These are phyloP conservation scores for Nibea albiflora DNA, from an alignment of 2,113 vertebrate genomes.

Conservation along the genomic window DNA sequence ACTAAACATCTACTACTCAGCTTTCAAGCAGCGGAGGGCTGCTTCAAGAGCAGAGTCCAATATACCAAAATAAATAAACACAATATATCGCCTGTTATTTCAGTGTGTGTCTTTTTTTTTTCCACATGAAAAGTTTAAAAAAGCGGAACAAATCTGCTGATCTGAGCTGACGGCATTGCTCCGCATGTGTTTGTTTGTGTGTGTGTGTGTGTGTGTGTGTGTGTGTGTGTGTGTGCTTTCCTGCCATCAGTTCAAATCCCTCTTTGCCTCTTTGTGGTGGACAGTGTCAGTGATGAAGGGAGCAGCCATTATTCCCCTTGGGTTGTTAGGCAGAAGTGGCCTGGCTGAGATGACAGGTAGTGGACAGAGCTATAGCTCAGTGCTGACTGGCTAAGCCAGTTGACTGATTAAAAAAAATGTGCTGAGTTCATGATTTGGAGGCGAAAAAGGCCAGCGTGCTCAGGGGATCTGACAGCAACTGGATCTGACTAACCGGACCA, in stretches of 20 bases:
- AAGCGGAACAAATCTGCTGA: conserved; percentile 20
- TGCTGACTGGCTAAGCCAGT: conserved; percentile 52
- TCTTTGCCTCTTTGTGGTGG: conserved; percentile 27
- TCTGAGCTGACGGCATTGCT: neutral
- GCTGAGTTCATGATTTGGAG: conserved; percentile 55
- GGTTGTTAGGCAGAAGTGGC: conserved; percentile 58
- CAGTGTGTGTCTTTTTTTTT: neutral
- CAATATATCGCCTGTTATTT: neutral
- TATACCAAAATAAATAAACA: neutral
- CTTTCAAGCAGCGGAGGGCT: neutral
- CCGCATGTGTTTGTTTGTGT: neutral
- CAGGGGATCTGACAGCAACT: neutral
- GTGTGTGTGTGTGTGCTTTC: conserved; percentile 19
- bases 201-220: conserved; percentile 23
- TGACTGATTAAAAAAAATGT: conserved; percentile 67
- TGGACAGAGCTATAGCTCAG: conserved; percentile 59
- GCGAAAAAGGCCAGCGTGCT: conserved; percentile 12
- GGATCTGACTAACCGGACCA: conserved; percentile 2
- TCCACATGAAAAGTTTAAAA: neutral
- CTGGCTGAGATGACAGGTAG: conserved; percentile 59
- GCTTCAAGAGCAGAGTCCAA: neutral
- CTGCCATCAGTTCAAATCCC: conserved; percentile 31
- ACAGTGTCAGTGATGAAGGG: conserved; percentile 62
- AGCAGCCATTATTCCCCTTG: conserved; percentile 40
- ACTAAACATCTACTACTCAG: neutral